Conservation (phyloP, 2,113 vertebrate species). For the Lepus timidus region DNA sequence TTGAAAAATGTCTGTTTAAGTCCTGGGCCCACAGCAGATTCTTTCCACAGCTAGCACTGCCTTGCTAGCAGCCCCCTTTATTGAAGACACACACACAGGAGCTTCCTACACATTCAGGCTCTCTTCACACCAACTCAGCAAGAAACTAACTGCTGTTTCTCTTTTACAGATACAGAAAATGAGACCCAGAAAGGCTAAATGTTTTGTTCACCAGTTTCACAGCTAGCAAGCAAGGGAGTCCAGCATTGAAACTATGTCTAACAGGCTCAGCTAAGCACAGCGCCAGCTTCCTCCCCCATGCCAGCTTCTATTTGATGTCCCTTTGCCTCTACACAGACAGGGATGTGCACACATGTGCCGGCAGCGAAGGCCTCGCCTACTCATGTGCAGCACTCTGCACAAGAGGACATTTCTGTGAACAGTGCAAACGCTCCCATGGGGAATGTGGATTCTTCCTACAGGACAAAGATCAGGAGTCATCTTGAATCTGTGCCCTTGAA, state of each 20-base stretch:
- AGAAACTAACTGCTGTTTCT: not conserved
- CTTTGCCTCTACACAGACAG: not conserved
- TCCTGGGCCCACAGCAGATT: not conserved
- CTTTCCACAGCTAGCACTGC: not conserved
- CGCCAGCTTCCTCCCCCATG: not conserved
- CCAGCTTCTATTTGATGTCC: not conserved
- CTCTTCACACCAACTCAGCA: not conserved
- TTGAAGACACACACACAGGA: not conserved
- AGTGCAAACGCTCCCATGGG: not conserved
- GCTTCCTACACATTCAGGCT: not conserved
- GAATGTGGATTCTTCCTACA: constrained; percentile 70
- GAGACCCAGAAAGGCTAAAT: not conserved
- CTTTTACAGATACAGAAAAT: not conserved
- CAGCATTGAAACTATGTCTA: not conserved
- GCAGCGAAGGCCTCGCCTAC: not conserved
- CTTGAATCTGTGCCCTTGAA: constrained; percentile 84
- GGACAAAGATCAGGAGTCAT: constrained; percentile 80
- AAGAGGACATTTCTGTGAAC: constrained; percentile 70
- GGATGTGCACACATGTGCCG: not conserved
- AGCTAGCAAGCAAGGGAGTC: not conserved
- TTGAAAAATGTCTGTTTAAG: no score
- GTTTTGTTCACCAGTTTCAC: not conserved
- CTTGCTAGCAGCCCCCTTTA: not conserved
- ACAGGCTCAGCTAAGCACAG: not conserved
- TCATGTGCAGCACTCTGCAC: not conserved